Percentiles rank a stretch among this genome's conserved stretches.
Conservation (phyloP, 2,113 vertebrate genomes). For the Morone saxatilis region DNA sequence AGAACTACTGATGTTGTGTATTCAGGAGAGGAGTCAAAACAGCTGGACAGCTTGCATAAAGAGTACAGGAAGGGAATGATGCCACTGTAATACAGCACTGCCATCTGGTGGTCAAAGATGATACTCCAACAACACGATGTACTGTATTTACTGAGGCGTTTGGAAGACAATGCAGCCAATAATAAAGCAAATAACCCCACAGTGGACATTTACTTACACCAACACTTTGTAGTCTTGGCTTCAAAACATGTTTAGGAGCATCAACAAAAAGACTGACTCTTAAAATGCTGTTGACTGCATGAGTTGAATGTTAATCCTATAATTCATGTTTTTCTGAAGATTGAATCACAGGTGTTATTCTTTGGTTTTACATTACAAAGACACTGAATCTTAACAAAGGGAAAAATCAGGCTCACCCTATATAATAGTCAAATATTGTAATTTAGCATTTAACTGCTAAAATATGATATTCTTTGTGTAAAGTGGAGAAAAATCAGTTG, state of each 20-base stretch:
- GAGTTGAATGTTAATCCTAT: background rate
- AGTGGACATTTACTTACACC: background rate
- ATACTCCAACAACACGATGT: constrained; percentile 1
- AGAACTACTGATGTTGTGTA: constrained; percentile 57
- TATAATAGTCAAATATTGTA: background rate
- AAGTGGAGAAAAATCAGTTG: background rate
- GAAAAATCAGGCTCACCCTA: too few relatives aligned
- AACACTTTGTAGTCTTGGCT: constrained; percentile 3
- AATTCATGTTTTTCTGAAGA: constrained; percentile 22
- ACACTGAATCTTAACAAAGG: background rate
- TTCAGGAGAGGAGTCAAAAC: background rate
- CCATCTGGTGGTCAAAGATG: constrained; percentile 64
- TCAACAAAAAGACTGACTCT: background rate
- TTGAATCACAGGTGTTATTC: background rate
- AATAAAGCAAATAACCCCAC: constrained; percentile 31
- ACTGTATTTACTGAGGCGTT: constrained; percentile 9
- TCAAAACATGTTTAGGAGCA: constrained; percentile 23
- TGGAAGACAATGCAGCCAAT: constrained; percentile 2
- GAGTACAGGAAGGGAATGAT: background rate
- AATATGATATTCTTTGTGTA: background rate
- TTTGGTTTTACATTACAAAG: constrained; percentile 2
- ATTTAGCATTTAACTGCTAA: background rate
- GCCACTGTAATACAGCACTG: constrained; percentile 51
- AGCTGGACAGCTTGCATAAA: constrained; percentile 1
- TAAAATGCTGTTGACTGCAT: background rate